These are phyloP conservation scores for Philaethria dido DNA, from an alignment of 2,888 invertebrate species.

Conservation along the genomic window DNA sequence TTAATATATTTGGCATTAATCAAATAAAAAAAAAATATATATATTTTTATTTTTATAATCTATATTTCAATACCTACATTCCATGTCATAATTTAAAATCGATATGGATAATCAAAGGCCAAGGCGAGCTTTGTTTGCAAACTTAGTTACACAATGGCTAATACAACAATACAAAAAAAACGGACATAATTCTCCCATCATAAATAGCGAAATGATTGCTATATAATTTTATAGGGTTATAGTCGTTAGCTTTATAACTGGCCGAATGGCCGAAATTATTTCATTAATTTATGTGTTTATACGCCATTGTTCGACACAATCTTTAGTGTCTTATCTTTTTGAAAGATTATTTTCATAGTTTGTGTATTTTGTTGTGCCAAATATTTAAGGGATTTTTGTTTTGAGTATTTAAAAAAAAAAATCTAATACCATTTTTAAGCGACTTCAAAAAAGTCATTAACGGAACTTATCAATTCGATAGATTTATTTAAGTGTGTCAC, in stretches of 20 bases:
- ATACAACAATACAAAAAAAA: slow-evolving; percentile 4
- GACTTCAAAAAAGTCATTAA: too few species aligned
- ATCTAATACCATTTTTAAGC: too few species aligned
- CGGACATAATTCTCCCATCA: neutral
- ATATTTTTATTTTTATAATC: slow-evolving; percentile 3
- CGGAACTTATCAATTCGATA: too few species aligned
- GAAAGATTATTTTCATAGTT: neutral
- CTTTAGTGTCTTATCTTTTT: slow-evolving; percentile 10
- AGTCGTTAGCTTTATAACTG: slow-evolving; percentile 9
- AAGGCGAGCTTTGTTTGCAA: slow-evolving; percentile 14
- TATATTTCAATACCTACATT: neutral
- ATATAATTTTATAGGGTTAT: slow-evolving; percentile 3
- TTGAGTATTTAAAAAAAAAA: too few species aligned
- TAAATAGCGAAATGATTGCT: slow-evolving; percentile 8
- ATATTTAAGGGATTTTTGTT: too few species aligned
- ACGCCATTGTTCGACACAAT: neutral
- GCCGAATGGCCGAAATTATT: neutral
- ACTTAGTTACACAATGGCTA: slow-evolving; percentile 1
- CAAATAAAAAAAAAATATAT: neutral
- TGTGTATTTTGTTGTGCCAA: too few species aligned
- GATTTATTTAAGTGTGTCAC: too few species aligned
- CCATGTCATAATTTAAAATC: slow-evolving; percentile 15
- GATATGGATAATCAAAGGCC: neutral
- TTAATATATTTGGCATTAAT: too few species aligned
- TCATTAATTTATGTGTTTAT: neutral